These are phyloP conservation scores for Yponomeuta sedellus DNA, from an alignment of 2,888 invertebrate genomes.

Conservation along the genomic window DNA sequence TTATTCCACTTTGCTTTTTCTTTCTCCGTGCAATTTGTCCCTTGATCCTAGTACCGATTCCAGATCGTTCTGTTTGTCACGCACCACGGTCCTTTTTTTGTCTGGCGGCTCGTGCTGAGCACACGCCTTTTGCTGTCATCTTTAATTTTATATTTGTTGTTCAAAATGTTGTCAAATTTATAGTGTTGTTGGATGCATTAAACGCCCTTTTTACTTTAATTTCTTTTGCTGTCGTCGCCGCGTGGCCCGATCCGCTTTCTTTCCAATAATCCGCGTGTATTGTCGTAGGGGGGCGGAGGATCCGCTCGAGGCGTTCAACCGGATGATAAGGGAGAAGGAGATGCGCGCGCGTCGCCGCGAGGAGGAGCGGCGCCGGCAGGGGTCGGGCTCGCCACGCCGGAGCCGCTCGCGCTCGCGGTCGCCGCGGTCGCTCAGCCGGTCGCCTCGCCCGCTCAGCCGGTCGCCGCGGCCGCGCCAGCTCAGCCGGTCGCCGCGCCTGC, in stretches of 20 bases:
- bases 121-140: too few relatives aligned
- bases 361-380: conserved; percentile 72
- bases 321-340: conserved; percentile 90
- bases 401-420: conserved; percentile 41
- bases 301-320: conserved; percentile 90
- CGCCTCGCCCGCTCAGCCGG: conserved; percentile 28
- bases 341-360: conserved; percentile 80
- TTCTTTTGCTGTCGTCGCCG: not conserved
- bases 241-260: not conserved
- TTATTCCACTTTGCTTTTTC: not conserved
- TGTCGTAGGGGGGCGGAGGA: conserved; percentile 78
- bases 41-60: not conserved
- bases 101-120: too few relatives aligned
- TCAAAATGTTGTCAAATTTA: too few relatives aligned
- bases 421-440: conserved; percentile 31
- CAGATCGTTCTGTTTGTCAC: not conserved
- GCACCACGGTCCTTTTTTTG: not conserved
- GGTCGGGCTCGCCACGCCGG: conserved; percentile 26
- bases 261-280: not conserved
- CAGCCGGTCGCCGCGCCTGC: conserved; percentile 54
- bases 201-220: not conserved
- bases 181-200: too few relatives aligned
- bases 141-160: too few relatives aligned
- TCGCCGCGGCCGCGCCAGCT: conserved; percentile 19
- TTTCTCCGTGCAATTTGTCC: not conserved